phyloP scores from a whole-genome alignment of 2,113 vertebrate species.

The Zootoca vivipara region DNA sequence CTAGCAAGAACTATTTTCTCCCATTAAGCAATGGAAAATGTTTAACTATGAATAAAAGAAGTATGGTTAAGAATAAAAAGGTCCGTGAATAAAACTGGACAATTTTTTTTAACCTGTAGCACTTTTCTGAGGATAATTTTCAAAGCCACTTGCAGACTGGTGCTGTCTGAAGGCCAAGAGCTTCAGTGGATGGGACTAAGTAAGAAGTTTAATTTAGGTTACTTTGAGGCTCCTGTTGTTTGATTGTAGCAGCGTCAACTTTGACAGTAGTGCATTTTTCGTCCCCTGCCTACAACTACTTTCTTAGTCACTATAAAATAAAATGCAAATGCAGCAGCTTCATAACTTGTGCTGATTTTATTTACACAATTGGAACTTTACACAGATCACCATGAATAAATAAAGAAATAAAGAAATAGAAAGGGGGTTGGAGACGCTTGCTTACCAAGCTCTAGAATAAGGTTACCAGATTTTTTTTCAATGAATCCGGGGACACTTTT shows the following conservation, averaged over 20 bases:
- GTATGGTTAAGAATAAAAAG: not conserved
- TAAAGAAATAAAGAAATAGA: no score
- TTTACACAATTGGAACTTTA: no score
- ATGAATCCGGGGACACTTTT: no score
- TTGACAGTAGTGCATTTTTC: not conserved
- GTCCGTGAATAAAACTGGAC: not conserved
- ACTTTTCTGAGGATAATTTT: not conserved
- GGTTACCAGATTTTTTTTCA: no score
- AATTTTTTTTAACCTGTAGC: not conserved
- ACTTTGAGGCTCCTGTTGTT: not conserved
- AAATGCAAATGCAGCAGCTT: no score
- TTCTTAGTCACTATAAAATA: not conserved
- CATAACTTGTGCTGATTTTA: no score
- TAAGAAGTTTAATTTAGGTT: not conserved
- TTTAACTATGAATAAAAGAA: not conserved
- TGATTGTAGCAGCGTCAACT: not conserved
- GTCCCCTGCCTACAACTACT: not conserved
- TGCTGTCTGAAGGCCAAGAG: not conserved
- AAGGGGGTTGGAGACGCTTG: no score
- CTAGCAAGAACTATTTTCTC: not conserved
- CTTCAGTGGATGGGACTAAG: not conserved
- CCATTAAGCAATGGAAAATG: not conserved
- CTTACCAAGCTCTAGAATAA: no score
- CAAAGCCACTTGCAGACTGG: not conserved
- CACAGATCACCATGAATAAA: no score